Conservation (phyloP, 1,140 invertebrate species). For the Theocolax elegans region DNA sequence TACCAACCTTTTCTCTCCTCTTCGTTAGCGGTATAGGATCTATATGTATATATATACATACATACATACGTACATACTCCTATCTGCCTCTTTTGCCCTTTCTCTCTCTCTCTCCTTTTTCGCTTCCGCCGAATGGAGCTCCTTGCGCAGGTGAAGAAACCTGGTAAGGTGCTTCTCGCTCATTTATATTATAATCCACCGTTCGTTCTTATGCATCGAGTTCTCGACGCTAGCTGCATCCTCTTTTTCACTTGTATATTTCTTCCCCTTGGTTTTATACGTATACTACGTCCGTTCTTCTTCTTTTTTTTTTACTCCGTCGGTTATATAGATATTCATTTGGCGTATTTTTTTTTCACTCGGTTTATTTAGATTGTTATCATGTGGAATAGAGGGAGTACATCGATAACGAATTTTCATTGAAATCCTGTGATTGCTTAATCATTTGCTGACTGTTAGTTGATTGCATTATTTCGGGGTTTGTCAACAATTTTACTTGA, state of each 20-base stretch:
- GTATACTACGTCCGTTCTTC: background rate
- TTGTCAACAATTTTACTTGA: too few relatives aligned
- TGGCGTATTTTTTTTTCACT: too few relatives aligned
- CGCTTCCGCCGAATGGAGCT: too few relatives aligned
- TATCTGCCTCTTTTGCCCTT: slow-evolving; percentile 13
- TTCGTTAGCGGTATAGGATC: slow-evolving; percentile 30
- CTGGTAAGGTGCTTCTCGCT: slow-evolving; percentile 7
- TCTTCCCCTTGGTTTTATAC: background rate
- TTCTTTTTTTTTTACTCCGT: too few relatives aligned
- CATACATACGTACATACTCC: background rate
- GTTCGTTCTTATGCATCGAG: slow-evolving; percentile 48
- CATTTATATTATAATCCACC: slow-evolving; percentile 54
- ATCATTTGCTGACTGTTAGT: too few relatives aligned
- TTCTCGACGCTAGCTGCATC: background rate
- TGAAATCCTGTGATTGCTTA: too few relatives aligned
- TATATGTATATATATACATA: too few relatives aligned
- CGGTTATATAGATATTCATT: too few relatives aligned
- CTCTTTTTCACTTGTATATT: background rate
- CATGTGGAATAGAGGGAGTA: too few relatives aligned
- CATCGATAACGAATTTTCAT: too few relatives aligned
- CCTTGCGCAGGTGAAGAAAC: background rate
- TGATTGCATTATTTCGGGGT: too few relatives aligned
- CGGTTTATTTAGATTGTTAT: too few relatives aligned
- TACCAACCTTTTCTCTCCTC: slow-evolving; percentile 18
- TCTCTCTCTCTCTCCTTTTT: background rate